Conservation (phyloP, 2,888 invertebrate species). For the Ectemnius cavifrons region DNA sequence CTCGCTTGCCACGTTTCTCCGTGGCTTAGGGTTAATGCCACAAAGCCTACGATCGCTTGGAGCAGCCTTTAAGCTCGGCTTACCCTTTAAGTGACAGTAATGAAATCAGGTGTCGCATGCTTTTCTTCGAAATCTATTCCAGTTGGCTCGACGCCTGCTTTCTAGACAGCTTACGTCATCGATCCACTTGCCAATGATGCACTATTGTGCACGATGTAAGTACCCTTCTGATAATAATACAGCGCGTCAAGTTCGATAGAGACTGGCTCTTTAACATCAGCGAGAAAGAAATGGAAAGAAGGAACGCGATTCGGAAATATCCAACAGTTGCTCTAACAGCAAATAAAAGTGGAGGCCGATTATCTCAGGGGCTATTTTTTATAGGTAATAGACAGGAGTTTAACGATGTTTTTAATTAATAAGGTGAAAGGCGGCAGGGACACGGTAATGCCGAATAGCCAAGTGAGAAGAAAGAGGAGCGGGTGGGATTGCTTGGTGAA, state of each 20-base stretch:
- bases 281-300: conserved; percentile 5
- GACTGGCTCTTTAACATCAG: background rate
- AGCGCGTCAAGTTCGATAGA: background rate
- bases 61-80: conserved; percentile 50
- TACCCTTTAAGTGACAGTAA: conserved; percentile 58
- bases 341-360: too few species aligned
- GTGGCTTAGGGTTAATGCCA: conserved; percentile 47
- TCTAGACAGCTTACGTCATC: background rate
- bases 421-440: conserved; percentile 55
- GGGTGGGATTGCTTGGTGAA: conserved; percentile 40
- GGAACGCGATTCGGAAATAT: too few species aligned
- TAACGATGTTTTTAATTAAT: conserved; percentile 64
- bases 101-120: conserved; percentile 54
- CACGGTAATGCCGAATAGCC: conserved; percentile 2
- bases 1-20: conserved; percentile 35
- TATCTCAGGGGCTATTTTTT: too few species aligned
- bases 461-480: conserved; percentile 21
- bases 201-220: background rate
- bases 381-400: too few species aligned
- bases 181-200: conserved; percentile 4
- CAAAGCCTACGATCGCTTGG: conserved; percentile 42
- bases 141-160: conserved; percentile 20
- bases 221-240: too few species aligned
- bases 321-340: too few species aligned
- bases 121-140: conserved; percentile 39